Conservation (phyloP, 2,888 invertebrate genomes). For the Andrena haemorrhoa region DNA sequence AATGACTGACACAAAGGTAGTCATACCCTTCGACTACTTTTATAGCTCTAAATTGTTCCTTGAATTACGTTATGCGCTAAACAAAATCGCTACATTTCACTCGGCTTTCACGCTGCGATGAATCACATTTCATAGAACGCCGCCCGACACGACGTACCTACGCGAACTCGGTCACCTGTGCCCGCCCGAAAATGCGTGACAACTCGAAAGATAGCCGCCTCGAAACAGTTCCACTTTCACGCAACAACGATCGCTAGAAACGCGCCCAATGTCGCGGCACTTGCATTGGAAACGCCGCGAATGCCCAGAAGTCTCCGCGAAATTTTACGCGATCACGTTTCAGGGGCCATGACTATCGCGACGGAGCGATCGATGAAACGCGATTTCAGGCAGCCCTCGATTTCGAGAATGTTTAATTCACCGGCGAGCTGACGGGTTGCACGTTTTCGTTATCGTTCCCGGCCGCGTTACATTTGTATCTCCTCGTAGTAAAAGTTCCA, state of each 20-base stretch:
- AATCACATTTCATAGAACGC: conserved; percentile 4
- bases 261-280: neutral
- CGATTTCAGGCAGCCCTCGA: neutral
- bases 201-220: conserved; percentile 6
- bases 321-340: conserved; percentile 12
- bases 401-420: conserved; percentile 13
- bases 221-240: conserved; percentile 33
- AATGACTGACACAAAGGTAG: no score
- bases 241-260: conserved; percentile 11
- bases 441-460: conserved; percentile 34
- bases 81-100: conserved; percentile 26
- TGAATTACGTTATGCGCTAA: conserved; percentile 19
- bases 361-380: neutral
- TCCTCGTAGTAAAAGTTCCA: neutral
- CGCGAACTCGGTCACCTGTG: conserved; percentile 21
- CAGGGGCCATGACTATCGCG: conserved; percentile 4
- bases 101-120: conserved; percentile 33
- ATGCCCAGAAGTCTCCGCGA: neutral
- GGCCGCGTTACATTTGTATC: conserved; percentile 4
- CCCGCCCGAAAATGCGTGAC: neutral
- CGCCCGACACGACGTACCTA: neutral
- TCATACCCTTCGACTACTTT: no score
- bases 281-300: conserved; percentile 6
- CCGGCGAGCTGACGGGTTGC: conserved; percentile 7
- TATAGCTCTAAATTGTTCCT: no score